These are phyloP conservation scores for Carposina sasakii DNA, from an alignment of 1,140 invertebrate species.

Conservation along the genomic window DNA sequence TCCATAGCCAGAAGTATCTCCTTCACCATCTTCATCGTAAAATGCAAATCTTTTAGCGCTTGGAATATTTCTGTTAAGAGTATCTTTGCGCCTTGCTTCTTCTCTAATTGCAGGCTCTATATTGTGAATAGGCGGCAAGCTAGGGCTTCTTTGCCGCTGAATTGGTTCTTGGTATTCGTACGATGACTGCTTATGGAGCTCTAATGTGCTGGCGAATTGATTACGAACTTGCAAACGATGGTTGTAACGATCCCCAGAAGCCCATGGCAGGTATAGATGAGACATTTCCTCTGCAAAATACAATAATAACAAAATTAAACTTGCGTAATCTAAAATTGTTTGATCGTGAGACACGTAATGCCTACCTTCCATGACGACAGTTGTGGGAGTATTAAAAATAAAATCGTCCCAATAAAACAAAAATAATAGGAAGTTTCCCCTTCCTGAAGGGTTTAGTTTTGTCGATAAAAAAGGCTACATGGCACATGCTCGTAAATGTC, in stretches of 20 bases:
- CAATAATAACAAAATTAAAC: too few relatives aligned
- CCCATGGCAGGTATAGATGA: slow-evolving; percentile 62
- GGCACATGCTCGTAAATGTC: slow-evolving; percentile 30
- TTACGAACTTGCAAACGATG: slow-evolving; percentile 61
- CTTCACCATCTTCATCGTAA: slow-evolving; percentile 76
- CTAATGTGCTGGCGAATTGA: slow-evolving; percentile 64
- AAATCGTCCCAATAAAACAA: slow-evolving; percentile 25
- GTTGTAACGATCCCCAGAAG: slow-evolving; percentile 53
- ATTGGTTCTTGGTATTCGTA: slow-evolving; percentile 58
- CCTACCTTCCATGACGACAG: slow-evolving; percentile 42
- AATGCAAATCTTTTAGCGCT: slow-evolving; percentile 62
- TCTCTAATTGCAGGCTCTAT: slow-evolving; percentile 52
- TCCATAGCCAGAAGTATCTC: slow-evolving; percentile 81
- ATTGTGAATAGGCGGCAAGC: slow-evolving; percentile 74
- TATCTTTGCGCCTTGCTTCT: slow-evolving; percentile 33
- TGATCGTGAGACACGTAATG: not conserved
- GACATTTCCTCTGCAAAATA: slow-evolving; percentile 67
- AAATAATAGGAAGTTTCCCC: slow-evolving; percentile 45
- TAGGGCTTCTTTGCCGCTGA: slow-evolving; percentile 72
- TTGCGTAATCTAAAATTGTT: too few relatives aligned
- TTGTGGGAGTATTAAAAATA: slow-evolving; percentile 38
- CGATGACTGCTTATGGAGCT: slow-evolving; percentile 62
- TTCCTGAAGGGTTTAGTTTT: slow-evolving; percentile 55
- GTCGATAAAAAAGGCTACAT: slow-evolving; percentile 58
- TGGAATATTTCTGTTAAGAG: slow-evolving; percentile 51